phyloP scores from a whole-genome alignment of 2,888 invertebrate genomes.

The Troides aeacus region DNA sequence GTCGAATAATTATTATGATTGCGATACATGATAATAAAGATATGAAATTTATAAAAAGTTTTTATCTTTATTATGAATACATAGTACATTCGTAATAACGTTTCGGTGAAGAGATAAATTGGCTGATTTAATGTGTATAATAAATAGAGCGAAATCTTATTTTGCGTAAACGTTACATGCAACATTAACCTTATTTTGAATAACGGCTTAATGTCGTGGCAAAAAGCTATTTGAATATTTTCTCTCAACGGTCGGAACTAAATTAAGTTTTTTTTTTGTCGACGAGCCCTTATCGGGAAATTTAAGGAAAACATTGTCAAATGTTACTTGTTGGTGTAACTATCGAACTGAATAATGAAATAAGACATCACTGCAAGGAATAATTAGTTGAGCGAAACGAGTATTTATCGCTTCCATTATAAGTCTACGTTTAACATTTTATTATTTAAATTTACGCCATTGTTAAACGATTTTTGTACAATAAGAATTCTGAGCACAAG shows the following conservation, averaged over 20 bases:
- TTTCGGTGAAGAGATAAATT: constrained; percentile 4
- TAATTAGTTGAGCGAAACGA: background rate
- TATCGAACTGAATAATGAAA: background rate
- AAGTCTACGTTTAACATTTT: background rate
- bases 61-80: background rate
- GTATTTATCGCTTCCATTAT: background rate
- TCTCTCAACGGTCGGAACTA: constrained; percentile 14
- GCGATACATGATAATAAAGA: background rate
- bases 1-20: too few species aligned
- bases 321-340: background rate
- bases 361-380: background rate
- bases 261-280: constrained; percentile 21
- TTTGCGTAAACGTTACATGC: constrained; percentile 27
- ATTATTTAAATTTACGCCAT: constrained; percentile 2
- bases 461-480: constrained; percentile 4
- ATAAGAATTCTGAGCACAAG: constrained; percentile 21
- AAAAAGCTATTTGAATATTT: constrained; percentile 28
- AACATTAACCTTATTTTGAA: constrained; percentile 27
- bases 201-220: constrained; percentile 28
- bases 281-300: constrained; percentile 11
- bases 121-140: constrained; percentile 11
- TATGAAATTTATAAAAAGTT: background rate
- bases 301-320: background rate
- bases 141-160: constrained; percentile 25
- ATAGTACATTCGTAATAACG: background rate